A percentile compares a stretch with the other conserved stretches of the same genome.
Evolutionary conservation across 37 sponge, comb jelly and placozoan species (phyloP).

Genomic region (Lycopodina hypogea): DNA sequence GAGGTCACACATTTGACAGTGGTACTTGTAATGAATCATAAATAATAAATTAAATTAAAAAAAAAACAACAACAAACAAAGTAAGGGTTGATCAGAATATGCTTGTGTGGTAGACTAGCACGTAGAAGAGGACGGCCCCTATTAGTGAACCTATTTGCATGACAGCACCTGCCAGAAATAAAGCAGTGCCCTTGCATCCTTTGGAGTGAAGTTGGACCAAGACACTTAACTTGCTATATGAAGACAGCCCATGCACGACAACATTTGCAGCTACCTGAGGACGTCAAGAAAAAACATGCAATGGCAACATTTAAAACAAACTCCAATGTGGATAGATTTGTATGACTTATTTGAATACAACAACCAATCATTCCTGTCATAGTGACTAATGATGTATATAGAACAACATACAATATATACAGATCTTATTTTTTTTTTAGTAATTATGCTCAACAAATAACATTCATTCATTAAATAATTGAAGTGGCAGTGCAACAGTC

Average conservation of each 20-base stretch:
- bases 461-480: too few species aligned
- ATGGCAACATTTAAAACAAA: background rate
- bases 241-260: constrained; percentile 4
- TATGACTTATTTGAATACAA: too few species aligned
- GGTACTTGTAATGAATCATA: too few species aligned
- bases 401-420: too few species aligned
- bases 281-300: constrained; percentile 8
- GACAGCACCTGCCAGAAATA: constrained; percentile 45
- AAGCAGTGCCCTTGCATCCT: constrained; percentile 32
- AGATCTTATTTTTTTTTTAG: too few species aligned
- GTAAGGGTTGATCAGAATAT: background rate
- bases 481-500: too few species aligned
- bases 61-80: too few species aligned
- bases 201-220: constrained; percentile 40
- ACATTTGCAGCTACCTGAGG: constrained; percentile 42
- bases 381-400: too few species aligned
- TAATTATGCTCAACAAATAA: background rate
- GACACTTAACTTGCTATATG: constrained; percentile 56
- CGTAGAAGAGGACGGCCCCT: constrained; percentile 64
- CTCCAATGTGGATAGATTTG: too few species aligned
- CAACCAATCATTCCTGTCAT: too few species aligned
- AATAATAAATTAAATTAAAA: too few species aligned
- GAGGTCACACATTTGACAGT: too few species aligned
- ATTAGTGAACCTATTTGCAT: constrained; percentile 59
- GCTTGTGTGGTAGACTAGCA: background rate